Percentiles rank a stretch among this genome's conserved stretches.
Evolutionary conservation across 1,140 invertebrate genomes (phyloP).

Genomic region (Ceratosolen solmsi): DNA sequence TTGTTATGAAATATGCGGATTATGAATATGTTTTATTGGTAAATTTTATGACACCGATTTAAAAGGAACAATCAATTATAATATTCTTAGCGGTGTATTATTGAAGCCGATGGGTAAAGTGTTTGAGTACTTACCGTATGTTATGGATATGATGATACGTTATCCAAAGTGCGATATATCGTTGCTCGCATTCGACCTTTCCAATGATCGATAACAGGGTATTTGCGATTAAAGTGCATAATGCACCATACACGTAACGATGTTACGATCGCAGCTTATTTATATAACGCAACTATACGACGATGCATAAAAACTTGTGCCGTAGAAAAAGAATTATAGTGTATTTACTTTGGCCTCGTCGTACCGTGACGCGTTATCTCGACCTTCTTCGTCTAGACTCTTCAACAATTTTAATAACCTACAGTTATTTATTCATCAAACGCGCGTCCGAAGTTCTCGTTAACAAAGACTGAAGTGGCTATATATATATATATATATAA

Average conservation of each 20-base stretch:
- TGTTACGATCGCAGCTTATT: background rate
- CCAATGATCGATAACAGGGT: conserved; percentile 26
- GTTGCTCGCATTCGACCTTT: background rate
- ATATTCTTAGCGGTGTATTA: too few relatives aligned
- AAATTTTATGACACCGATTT: background rate
- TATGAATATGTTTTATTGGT: background rate
- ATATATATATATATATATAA: too few relatives aligned
- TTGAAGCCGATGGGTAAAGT: conserved; percentile 29
- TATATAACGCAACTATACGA: background rate
- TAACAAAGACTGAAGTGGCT: background rate
- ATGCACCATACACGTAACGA: background rate
- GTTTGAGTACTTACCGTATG: background rate
- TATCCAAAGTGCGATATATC: background rate
- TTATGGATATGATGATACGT: background rate
- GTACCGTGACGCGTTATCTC: background rate
- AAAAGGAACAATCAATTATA: conserved; percentile 9
- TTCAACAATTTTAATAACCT: background rate
- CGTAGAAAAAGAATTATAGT: too few relatives aligned
- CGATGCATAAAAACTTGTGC: background rate
- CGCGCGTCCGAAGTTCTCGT: background rate
- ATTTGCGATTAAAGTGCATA: conserved; percentile 24
- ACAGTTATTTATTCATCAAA: background rate
- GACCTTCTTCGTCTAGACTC: background rate
- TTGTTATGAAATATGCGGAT: background rate
- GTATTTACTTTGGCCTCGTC: too few relatives aligned